Evolutionary conservation across 2,797 vertebrate species (phyloP).

Genomic region (Neosilurus mollespiculum): DNA sequence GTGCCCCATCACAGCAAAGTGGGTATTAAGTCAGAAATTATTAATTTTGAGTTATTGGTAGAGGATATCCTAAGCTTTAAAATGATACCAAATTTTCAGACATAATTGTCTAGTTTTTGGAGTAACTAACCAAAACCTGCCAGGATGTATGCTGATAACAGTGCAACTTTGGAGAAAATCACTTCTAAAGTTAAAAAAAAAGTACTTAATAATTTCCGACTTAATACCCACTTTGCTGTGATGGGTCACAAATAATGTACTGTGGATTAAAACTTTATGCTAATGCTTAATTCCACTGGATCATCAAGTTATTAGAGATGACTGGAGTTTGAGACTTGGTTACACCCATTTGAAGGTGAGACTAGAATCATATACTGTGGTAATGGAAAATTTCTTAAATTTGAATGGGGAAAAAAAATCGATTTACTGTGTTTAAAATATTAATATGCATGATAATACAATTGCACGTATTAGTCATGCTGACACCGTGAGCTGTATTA

Average conservation of each 20-base stretch:
- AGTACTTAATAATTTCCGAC: too few relatives aligned
- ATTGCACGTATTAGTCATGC: conserved; percentile 1
- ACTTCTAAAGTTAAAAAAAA: too few relatives aligned
- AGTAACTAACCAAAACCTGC: too few relatives aligned
- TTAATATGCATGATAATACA: conserved; percentile 30
- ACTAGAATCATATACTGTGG: background rate
- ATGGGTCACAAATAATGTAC: background rate
- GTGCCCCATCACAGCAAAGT: too few relatives aligned
- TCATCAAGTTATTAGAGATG: background rate
- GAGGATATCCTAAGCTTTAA: too few relatives aligned
- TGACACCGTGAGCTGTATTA: conserved; percentile 20
- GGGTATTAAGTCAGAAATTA: too few relatives aligned
- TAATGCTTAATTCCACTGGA: background rate
- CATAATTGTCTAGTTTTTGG: too few relatives aligned
- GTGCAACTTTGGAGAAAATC: too few relatives aligned
- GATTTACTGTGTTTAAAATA: conserved; percentile 22
- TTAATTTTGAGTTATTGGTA: too few relatives aligned
- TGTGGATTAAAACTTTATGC: background rate
- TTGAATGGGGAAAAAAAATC: background rate
- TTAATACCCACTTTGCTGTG: too few relatives aligned
- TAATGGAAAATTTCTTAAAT: background rate
- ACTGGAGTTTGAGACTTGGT: background rate
- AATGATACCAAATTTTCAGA: too few relatives aligned
- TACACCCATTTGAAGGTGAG: background rate
- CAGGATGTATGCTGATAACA: too few relatives aligned